phyloP scores from a whole-genome alignment of 2,113 vertebrate genomes.

The Cricetomys ansorgei region DNA sequence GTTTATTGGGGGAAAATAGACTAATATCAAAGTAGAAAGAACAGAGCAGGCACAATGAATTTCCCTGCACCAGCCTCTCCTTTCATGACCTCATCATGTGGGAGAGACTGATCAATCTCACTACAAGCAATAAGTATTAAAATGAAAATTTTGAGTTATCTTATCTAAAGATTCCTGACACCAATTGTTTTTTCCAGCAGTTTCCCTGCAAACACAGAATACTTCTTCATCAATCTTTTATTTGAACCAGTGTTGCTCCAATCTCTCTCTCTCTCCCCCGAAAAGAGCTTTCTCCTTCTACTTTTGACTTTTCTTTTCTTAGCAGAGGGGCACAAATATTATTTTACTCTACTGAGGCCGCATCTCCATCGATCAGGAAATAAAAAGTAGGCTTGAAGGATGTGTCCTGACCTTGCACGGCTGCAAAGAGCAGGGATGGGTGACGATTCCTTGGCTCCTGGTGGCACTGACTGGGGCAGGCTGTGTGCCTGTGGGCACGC shows the following conservation, averaged over 20 bases:
- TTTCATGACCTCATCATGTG: constrained; percentile 84
- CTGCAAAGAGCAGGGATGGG: constrained; percentile 66
- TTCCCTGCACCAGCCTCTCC: constrained; percentile 78
- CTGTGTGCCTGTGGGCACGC: accelerated
- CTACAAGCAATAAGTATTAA: constrained; percentile 86
- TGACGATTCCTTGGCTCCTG: constrained; percentile 30
- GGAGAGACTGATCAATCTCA: constrained; percentile 79
- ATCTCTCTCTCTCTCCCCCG: constrained; percentile 82
- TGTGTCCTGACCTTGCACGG: constrained; percentile 65
- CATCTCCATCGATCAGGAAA: constrained; percentile 80
- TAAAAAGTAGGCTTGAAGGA: constrained; percentile 78
- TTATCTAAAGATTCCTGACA: constrained; percentile 85
- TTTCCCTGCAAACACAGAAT: constrained; percentile 80
- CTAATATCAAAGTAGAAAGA: constrained; percentile 81
- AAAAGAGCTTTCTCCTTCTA: constrained; percentile 26
- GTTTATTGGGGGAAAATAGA: constrained; percentile 62
- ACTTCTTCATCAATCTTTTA: constrained; percentile 86
- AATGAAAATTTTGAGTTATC: constrained; percentile 80
- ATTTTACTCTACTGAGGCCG: constrained; percentile 82
- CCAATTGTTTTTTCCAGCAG: constrained; percentile 85
- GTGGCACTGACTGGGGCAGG: background rate
- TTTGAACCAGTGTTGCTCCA: constrained; percentile 84
- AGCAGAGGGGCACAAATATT: constrained; percentile 79
- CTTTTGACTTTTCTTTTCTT: constrained; percentile 69
- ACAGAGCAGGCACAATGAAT: constrained; percentile 84